phyloP scores from a whole-genome alignment of 2,797 vertebrate species.

The Alouatta caraya region DNA sequence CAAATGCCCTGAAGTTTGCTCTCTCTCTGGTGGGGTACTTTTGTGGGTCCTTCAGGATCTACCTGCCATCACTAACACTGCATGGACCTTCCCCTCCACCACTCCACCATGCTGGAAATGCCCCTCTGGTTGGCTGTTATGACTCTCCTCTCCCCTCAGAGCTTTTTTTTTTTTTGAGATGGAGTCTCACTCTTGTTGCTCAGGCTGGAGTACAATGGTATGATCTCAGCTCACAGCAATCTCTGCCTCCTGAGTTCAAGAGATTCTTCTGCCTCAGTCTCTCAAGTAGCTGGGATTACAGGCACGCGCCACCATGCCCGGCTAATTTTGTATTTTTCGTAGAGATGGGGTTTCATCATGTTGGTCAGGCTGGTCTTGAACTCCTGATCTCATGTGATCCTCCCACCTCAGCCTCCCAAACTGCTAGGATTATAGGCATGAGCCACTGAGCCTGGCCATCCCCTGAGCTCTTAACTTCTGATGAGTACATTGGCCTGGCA shows the following conservation, averaged over 20 bases:
- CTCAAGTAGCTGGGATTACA: no score
- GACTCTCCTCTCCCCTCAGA: not conserved
- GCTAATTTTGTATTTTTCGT: not conserved
- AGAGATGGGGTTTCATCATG: not conserved
- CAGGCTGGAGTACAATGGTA: no score
- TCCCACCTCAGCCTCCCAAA: not conserved
- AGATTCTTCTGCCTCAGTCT: no score
- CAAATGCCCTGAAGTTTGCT: not conserved
- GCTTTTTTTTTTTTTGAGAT: not conserved
- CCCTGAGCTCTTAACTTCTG: not conserved
- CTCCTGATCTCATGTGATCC: not conserved
- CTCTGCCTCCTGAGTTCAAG: no score
- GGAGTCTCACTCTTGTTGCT: no score
- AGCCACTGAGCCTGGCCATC: not conserved
- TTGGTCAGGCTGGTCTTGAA: not conserved
- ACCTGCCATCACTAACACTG: not conserved
- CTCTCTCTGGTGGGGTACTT: not conserved
- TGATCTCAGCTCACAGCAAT: no score
- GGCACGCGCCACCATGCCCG: no score
- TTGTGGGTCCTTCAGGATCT: not conserved
- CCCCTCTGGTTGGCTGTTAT: not conserved
- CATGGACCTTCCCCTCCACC: not conserved
- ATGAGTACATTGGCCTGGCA: not conserved
- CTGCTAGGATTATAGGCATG: not conserved
- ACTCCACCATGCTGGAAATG: not conserved